phyloP scores from a whole-genome alignment of 2,113 vertebrate species.

The Halichoerus grypus region DNA sequence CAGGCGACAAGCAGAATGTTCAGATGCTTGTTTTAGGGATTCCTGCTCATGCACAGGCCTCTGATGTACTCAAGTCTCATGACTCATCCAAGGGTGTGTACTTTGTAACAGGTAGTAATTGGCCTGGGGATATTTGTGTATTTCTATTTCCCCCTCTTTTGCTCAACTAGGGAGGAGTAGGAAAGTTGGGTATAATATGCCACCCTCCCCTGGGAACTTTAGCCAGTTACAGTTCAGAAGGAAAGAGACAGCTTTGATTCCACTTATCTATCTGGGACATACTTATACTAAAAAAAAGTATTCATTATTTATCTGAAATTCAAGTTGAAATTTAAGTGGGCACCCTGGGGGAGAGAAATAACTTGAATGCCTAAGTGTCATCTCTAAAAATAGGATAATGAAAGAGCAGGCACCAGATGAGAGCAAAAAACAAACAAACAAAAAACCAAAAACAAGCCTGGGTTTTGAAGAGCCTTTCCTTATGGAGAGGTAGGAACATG shows the following conservation, averaged over 20 bases:
- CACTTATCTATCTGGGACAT: slow-evolving; percentile 30
- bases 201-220: not conserved
- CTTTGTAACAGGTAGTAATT: not conserved
- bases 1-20: not conserved
- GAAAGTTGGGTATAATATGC: not conserved
- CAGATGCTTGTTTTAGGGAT: not conserved
- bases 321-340: slow-evolving; percentile 57
- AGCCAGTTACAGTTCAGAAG: slow-evolving; percentile 38
- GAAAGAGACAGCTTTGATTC: slow-evolving; percentile 34
- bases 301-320: slow-evolving; percentile 50
- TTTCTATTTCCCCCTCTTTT: not conserved
- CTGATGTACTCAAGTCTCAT: not conserved
- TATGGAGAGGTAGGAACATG: not conserved
- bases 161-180: not conserved
- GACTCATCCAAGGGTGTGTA: not conserved
- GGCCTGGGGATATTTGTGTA: not conserved
- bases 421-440: not conserved
- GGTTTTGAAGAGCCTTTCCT: slow-evolving; percentile 46
- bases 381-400: slow-evolving; percentile 52
- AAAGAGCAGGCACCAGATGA: not conserved
- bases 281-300: slow-evolving; percentile 43
- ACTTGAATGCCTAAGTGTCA: not conserved
- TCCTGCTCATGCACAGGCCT: not conserved
- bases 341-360: not conserved
- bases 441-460: not conserved